phyloP scores from a whole-genome alignment of 92 coral and sea anemone genomes.

The Chrysogorgia sp. region DNA sequence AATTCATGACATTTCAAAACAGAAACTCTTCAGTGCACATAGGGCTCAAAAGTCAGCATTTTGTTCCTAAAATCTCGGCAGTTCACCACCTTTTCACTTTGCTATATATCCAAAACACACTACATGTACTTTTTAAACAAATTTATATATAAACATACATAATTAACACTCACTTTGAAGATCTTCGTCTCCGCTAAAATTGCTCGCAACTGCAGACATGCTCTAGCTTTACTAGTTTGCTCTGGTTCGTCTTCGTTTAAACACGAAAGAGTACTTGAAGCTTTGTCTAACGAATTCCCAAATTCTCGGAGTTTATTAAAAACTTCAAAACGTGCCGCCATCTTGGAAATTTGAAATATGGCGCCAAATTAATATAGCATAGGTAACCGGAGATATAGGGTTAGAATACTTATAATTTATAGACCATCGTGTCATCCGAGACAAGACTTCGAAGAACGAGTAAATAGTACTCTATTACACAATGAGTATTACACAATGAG shows the following conservation, averaged over 20 bases:
- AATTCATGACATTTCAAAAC: too few relatives aligned
- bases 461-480: too few relatives aligned
- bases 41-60: too few relatives aligned
- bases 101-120: too few relatives aligned
- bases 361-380: constrained; percentile 10
- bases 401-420: too few relatives aligned
- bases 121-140: neutral
- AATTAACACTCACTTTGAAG: constrained; percentile 28
- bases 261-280: neutral
- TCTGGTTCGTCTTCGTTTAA: neutral
- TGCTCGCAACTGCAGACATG: constrained; percentile 5
- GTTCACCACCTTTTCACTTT: too few relatives aligned
- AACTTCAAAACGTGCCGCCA: constrained; percentile 38
- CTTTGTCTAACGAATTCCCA: constrained; percentile 30
- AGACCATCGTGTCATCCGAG: too few relatives aligned
- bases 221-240: constrained; percentile 31
- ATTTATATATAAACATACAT: neutral
- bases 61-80: too few relatives aligned
- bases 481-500: too few relatives aligned
- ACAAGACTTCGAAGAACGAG: too few relatives aligned
- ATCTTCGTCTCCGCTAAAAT: constrained; percentile 24
- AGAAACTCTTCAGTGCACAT: too few relatives aligned
- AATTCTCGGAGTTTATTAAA: constrained; percentile 31
- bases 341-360: constrained; percentile 15
- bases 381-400: neutral